Base-by-base conservation (phyloP, 2,113 vertebrate species). In the Tachysurus vachellii region DNA sequence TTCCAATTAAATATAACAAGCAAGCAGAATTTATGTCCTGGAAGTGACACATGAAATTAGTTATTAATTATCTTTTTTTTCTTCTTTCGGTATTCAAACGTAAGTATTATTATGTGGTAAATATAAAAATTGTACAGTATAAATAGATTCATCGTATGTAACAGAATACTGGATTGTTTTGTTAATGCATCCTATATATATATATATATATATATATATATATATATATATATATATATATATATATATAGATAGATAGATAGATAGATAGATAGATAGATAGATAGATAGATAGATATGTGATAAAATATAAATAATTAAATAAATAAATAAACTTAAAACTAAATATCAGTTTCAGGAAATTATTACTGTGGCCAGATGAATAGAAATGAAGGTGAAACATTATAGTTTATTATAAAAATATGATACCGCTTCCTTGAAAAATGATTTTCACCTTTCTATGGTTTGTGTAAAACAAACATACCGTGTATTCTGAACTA, bases 1-100 rank as follows among this genome's bases (percentile, higher is more conserved):
- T 77, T 53, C 75, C 47, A 77, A 77, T 77, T 77, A 77, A 54
- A 77, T 53, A 8, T 54, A 53, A 77, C 47, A 53, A 53, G 44
- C 42, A 50, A 23, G 47, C 31, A 77, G 53, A 77, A 26, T 77
- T 77, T 54, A 77, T 54, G 75, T 53, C 14, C 47, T 77, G 47
- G 53, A 54, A n/a, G 47, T 28, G 14, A 28, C 47, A 54, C 47
- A 0, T n/a, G 47, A 53, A 28, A 77, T 77, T 53, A 77, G 21
- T 26, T 26, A 26, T 47, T 21, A 26, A 76, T 50, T 50, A 50
- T 50, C 44, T 26, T 42, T 1, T 42, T 71, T 71, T 21, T 21
- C 36, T 62, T 62, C 21, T 62, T 73, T 73, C 2, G 21, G 62
- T 28, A 11, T 12, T 66, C 11, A 66, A 66, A 28, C 64, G 5